These are phyloP conservation scores for Zaprionus bogoriensis DNA, from an alignment of 2,888 invertebrate genomes.

Conservation along the genomic window DNA sequence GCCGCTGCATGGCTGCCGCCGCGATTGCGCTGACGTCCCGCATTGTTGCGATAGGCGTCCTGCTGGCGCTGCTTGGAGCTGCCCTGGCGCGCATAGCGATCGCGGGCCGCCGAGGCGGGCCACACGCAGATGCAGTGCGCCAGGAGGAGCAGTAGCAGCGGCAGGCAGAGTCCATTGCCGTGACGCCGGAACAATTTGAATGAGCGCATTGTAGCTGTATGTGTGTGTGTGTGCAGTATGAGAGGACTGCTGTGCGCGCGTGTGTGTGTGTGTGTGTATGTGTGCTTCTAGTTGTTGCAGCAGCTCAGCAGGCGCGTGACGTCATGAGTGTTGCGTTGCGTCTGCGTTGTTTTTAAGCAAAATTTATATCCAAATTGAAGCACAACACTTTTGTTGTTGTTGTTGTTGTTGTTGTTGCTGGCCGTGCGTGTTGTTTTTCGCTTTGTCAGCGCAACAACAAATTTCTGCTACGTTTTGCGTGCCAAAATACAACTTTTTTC, in stretches of 20 bases:
- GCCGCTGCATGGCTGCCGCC: constrained; percentile 70
- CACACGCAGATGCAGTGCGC: constrained; percentile 68
- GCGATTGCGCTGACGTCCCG: constrained; percentile 49
- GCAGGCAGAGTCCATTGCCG: constrained; percentile 48
- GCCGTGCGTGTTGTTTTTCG: constrained; percentile 48
- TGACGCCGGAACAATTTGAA: constrained; percentile 48
- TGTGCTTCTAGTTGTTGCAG: constrained; percentile 13
- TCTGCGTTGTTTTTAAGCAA: constrained; percentile 16
- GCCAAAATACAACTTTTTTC: constrained; percentile 41
- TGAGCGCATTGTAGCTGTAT: constrained; percentile 66
- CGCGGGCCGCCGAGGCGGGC: constrained; percentile 65
- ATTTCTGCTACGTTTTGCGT: constrained; percentile 51
- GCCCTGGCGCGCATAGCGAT: constrained; percentile 72
- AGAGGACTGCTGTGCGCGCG: background rate
- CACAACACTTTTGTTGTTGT: constrained; percentile 23
- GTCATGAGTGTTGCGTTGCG: constrained; percentile 47
- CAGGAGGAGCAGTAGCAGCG: constrained; percentile 75
- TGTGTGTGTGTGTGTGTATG: background rate
- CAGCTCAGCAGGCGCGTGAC: constrained; percentile 48
- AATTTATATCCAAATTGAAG: background rate
- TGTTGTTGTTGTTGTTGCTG: constrained; percentile 5
- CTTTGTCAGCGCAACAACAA: constrained; percentile 44
- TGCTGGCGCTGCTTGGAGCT: constrained; percentile 59
- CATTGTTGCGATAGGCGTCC: constrained; percentile 47
- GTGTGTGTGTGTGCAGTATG: background rate